These are phyloP conservation scores for Tupaia tana DNA, from an alignment of 2,113 vertebrate species.

Conservation along the genomic window DNA sequence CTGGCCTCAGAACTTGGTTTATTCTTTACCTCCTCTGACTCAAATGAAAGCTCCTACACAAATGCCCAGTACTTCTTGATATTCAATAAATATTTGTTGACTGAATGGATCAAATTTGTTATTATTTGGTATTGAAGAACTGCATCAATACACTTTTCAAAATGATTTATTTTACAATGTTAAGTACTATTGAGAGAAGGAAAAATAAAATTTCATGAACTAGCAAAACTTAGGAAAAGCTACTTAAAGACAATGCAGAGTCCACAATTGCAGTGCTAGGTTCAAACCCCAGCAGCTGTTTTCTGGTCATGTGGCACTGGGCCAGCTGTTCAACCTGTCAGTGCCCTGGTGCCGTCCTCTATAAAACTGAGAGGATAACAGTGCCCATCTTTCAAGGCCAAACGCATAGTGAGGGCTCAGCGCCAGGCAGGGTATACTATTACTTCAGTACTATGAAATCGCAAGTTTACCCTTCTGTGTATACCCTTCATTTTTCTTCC, in stretches of 20 bases:
- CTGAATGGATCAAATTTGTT: background rate
- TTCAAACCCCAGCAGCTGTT: background rate
- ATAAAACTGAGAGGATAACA: background rate
- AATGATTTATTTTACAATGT: background rate
- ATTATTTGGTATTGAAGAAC: background rate
- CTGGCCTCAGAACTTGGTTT: background rate
- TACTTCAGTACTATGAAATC: background rate
- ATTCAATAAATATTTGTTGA: background rate
- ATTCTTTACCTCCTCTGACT: too few species aligned
- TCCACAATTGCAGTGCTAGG: background rate
- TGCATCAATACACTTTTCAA: background rate
- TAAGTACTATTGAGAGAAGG: background rate
- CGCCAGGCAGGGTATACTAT: background rate
- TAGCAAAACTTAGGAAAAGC: background rate
- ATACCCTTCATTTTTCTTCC: background rate
- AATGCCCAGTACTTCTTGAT: background rate
- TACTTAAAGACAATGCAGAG: background rate
- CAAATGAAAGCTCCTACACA: background rate
- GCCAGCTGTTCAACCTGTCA: background rate
- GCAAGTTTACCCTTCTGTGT: background rate
- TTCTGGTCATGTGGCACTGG: background rate
- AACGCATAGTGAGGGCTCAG: rapidly evolving
- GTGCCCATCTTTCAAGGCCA: background rate
- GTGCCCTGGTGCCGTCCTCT: background rate
- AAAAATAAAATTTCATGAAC: background rate